Evolutionary conservation across 2,888 invertebrate genomes (phyloP), one percentile per base, ranked within the genome.

Genomic region (Oxytorus armatus): DNA sequence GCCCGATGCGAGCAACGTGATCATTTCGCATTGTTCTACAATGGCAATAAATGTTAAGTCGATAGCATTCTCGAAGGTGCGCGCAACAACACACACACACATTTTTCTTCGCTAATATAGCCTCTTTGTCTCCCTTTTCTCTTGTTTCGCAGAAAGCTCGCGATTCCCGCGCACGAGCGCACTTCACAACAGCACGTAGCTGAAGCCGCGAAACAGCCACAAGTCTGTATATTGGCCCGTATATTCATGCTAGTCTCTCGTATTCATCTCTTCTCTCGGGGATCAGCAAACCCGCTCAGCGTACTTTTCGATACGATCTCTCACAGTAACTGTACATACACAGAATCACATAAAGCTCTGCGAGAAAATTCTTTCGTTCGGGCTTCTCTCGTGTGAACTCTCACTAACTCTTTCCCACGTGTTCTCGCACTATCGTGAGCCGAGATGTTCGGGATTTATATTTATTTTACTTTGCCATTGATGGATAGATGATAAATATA

Each of bases 11-110:
- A 59, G 57, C 81, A 84, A 85, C 85, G 82, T 63, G 72, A 80
- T 80, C 68, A 86, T 83, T 88, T 81, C 82, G 73, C 84, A 87
- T 87, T 86, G 86, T 86, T 88, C 85, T 85, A 85, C 86, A 84
- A 57, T 73, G 77, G 79, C 78, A 83, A 83, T 88, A 86, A 88
- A 87, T 84, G 86, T 85, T 87, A n/a, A 84, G 79, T 72, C 77
- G 69, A 68, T 78, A 73, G 83, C 83, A 68, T 79, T 75, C 75
- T 61, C 63, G 79, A n/a, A 55, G 65, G 57, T 39, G 79, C 18
- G 49, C 69, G 51, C n/a, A n/a, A n/a, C n/a, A n/a, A n/a, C n/a
- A n/a, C n/a, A n/a, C n/a, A 68, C 57, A 69, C 63, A 69, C 61
- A 63, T 69, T 75, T 79, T 69, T 59, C 63, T 63, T 36, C 39